Conservation (phyloP, 2,113 vertebrate genomes). For the Takifugu bimaculatus region DNA sequence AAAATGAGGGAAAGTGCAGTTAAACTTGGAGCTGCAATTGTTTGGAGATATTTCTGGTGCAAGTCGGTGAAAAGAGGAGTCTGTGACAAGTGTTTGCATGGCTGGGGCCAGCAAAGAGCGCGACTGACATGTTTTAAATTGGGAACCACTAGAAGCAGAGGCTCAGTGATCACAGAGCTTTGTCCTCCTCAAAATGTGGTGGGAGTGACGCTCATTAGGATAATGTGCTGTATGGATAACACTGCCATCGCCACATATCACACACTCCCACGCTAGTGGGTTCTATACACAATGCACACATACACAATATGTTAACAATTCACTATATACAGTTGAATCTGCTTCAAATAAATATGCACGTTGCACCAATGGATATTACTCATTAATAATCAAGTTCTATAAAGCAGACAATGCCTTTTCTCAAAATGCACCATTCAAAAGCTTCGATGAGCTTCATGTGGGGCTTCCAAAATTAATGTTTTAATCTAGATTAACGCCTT, state of each 20-base stretch:
- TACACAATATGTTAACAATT: conserved; percentile 1
- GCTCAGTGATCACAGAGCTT: conserved; percentile 51
- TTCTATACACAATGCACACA: not conserved
- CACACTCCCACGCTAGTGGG: conserved; percentile 25
- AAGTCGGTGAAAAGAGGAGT: conserved; percentile 20
- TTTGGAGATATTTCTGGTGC: not conserved
- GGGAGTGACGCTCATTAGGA: conserved; percentile 50
- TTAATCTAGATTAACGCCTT: too few species aligned
- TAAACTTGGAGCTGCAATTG: not conserved
- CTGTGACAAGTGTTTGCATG: conserved; percentile 17
- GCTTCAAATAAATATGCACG: too few species aligned
- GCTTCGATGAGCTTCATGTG: too few species aligned
- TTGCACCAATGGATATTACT: too few species aligned
- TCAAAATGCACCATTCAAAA: too few species aligned
- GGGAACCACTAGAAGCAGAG: conserved; percentile 33
- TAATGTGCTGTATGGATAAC: conserved; percentile 47
- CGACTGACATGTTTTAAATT: conserved; percentile 45
- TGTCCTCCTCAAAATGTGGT: conserved; percentile 31
- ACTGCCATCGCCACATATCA: conserved; percentile 6
- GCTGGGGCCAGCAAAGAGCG: conserved; percentile 23
- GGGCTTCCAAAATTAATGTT: too few species aligned
- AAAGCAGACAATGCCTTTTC: too few species aligned
- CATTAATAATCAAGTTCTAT: too few species aligned
- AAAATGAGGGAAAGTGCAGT: not conserved
- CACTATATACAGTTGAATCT: not conserved